Evolutionary conservation across 2,888 invertebrate genomes (phyloP).

Genomic region (Ormyrus pomaceus): DNA sequence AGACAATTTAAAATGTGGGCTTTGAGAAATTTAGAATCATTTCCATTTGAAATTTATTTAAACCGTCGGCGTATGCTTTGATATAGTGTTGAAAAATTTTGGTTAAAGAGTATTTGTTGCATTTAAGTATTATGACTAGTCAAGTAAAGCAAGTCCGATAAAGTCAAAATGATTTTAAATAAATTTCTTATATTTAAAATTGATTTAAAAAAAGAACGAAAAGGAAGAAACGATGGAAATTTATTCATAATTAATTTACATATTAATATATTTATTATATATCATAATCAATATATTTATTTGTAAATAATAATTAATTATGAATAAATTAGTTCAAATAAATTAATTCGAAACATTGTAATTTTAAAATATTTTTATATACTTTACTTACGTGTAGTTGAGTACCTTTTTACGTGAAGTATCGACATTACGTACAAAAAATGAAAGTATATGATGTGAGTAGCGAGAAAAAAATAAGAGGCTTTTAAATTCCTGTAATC

Average conservation of each 20-base stretch:
- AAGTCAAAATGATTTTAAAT: background rate
- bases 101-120: too few species aligned
- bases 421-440: constrained; percentile 19
- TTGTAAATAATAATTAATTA: constrained; percentile 1
- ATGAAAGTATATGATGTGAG: constrained; percentile 43
- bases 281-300: background rate
- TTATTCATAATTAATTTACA: too few species aligned
- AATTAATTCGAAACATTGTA: constrained; percentile 4
- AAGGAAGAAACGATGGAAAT: too few species aligned
- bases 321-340: constrained; percentile 1
- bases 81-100: too few species aligned
- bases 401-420: constrained; percentile 24
- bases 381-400: background rate
- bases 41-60: too few species aligned
- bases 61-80: too few species aligned
- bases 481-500: constrained; percentile 29
- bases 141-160: too few species aligned
- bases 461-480: constrained; percentile 9
- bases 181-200: too few species aligned
- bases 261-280: background rate
- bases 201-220: too few species aligned
- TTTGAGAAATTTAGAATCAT: too few species aligned
- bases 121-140: too few species aligned
- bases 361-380: constrained; percentile 8
- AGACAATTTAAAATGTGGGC: too few species aligned